Conservation (phyloP, 2,888 invertebrate genomes). For the Xestia sexstrigata region DNA sequence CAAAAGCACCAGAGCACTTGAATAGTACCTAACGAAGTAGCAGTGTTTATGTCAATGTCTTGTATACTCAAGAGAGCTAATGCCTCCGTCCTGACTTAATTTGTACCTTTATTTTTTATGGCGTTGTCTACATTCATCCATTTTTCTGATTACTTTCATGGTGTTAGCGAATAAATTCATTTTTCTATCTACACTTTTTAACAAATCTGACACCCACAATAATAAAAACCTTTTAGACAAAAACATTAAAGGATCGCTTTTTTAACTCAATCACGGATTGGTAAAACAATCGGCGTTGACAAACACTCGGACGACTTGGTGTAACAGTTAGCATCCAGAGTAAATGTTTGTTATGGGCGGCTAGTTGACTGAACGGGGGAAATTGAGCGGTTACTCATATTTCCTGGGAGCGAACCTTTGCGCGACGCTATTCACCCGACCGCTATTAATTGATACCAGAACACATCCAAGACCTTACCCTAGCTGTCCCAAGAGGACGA, state of each 20-base stretch:
- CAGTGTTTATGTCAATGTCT: conserved; percentile 15
- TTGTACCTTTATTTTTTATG: conserved; percentile 30
- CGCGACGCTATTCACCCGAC: conserved; percentile 50
- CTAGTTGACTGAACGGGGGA: conserved; percentile 62
- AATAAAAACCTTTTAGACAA: conserved; percentile 37
- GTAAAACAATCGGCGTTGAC: conserved; percentile 38
- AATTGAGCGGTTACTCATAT: conserved; percentile 69
- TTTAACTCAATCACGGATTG: conserved; percentile 44
- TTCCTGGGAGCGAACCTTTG: conserved; percentile 43
- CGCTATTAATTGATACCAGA: conserved; percentile 61
- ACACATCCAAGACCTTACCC: conserved; percentile 35
- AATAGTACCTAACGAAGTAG: conserved; percentile 6
- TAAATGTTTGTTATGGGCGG: conserved; percentile 63
- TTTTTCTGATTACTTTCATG: conserved; percentile 25
- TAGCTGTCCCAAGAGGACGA: conserved; percentile 12
- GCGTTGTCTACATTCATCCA: conserved; percentile 21
- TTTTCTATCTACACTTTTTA: background rate
- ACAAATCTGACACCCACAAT: conserved; percentile 13
- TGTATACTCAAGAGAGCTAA: conserved; percentile 11
- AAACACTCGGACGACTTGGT: conserved; percentile 43
- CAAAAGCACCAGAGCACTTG: conserved; percentile 3
- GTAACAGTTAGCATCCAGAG: conserved; percentile 50
- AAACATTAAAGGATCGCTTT: conserved; percentile 12
- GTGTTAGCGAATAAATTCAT: conserved; percentile 1
- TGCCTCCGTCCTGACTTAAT: conserved; percentile 30